Evolutionary conservation across 2,113 vertebrate genomes (phyloP).

Genomic region (Poeciliopsis prolifica): DNA sequence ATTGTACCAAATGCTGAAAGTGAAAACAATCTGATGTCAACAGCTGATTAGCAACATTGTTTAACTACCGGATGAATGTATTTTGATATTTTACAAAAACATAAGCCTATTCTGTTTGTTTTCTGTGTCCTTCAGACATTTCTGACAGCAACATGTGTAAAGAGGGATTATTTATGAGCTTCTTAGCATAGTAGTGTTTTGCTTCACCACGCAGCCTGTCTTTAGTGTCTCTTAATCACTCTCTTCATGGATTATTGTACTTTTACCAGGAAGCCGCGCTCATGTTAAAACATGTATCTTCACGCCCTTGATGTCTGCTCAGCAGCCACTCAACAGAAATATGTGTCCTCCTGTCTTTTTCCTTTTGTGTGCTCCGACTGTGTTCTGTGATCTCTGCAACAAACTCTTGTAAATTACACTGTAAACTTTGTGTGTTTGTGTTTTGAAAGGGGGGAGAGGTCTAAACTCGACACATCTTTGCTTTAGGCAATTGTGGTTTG

Average conservation of each 20-base stretch:
- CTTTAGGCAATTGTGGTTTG: constrained; percentile 26
- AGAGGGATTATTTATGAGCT: constrained; percentile 53
- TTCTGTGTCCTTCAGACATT: constrained; percentile 25
- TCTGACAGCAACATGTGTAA: constrained; percentile 25
- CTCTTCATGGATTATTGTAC: constrained; percentile 57
- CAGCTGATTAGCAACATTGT: constrained; percentile 21
- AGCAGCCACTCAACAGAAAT: constrained; percentile 61
- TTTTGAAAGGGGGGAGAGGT: not conserved
- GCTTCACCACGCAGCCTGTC: constrained; percentile 30
- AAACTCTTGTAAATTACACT: constrained; percentile 54
- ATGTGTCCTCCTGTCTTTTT: constrained; percentile 70
- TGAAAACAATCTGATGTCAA: not conserved
- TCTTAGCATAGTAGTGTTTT: constrained; percentile 36
- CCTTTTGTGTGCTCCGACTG: constrained; percentile 62
- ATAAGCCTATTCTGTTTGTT: constrained; percentile 23
- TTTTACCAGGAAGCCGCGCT: constrained; percentile 47
- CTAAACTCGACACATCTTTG: constrained; percentile 31
- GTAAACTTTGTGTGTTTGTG: constrained; percentile 15
- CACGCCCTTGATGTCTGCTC: constrained; percentile 57
- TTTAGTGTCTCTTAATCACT: constrained; percentile 69
- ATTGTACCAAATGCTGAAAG: not conserved
- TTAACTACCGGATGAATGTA: not conserved
- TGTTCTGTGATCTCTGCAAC: constrained; percentile 58
- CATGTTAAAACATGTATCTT: constrained; percentile 54
- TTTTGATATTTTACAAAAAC: constrained; percentile 13